Base-by-base conservation (phyloP, 2,888 invertebrate genomes). In the Acanthococcus lagerstroemiae region DNA sequence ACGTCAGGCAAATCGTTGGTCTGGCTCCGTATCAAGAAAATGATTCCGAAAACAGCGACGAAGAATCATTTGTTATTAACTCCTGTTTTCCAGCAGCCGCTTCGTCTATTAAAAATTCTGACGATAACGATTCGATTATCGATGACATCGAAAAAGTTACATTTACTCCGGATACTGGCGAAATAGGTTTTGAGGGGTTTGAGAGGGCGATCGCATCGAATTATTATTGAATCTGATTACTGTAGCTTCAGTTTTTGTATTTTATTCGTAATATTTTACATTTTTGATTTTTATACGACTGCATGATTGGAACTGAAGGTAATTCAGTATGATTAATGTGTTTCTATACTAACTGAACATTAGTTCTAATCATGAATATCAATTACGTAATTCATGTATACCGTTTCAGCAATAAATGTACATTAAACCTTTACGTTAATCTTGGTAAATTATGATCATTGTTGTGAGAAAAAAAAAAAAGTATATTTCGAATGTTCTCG, bases 1-100 rank as follows among this genome's bases (percentile, higher is more conserved):
- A 83, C 69, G 82, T 90, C 60, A 78, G 89, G 63, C 75, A 81
- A n/a, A 65, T 65, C 12, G 24, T 65, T 15, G 67, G 67, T 17
- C 25, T 65, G 25, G 50, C 65, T 12, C 15, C 17, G 12, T 37
- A 52, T 7, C 50, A 63, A 63, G 57, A 66, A 25, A 45, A 55
- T 17, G 67, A 67, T 15, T 50, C 63, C 17, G 63, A 61, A 26
- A 63, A 55, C 24, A 52, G 52, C 30, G 63, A 65, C 17, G 55
- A 57, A 19, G 67, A 67, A 25, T 61, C 61, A 1, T 46, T 25
- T 22, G 50, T 61, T 15, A 73, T 91, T 85, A 30, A 91, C 91
- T 80, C 89, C 90, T 1, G 91, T 15, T 2, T 37, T 1, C 15
- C 21, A 15, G 21, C 44, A 1, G 44, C 26, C 6, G 24, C 52